Percentiles rank a stretch among this genome's conserved stretches.
These are phyloP conservation scores for Sternarchorhynchus goeldii DNA, from an alignment of 2,797 vertebrate species.

Conservation along the genomic window DNA sequence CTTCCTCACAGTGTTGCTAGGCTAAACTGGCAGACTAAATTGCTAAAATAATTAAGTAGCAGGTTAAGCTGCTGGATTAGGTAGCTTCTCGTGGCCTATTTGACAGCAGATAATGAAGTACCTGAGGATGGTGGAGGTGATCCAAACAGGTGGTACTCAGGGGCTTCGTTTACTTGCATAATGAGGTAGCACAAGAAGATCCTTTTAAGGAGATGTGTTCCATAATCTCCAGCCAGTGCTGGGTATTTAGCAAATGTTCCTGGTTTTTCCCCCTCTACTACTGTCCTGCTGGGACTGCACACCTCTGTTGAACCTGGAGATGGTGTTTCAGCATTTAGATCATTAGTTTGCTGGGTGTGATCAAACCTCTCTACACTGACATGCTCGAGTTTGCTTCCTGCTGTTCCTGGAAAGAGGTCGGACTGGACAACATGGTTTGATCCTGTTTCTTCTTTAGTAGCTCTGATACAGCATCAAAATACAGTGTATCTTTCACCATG, in stretches of 20 bases:
- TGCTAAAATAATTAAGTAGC: conserved; percentile 35
- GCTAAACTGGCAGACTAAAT: conserved; percentile 23
- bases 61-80: conserved; percentile 32
- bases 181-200: neutral
- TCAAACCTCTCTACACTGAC: conserved; percentile 5
- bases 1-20: conserved; percentile 20
- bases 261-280: neutral
- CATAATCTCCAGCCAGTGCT: neutral
- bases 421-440: conserved; percentile 7
- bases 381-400: conserved; percentile 38
- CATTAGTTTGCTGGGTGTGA: neutral
- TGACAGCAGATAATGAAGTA: conserved; percentile 19
- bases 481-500: neutral
- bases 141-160: neutral
- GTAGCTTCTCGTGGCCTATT: neutral
- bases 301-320: neutral
- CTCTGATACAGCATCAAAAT: neutral
- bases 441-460: conserved; percentile 3
- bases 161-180: neutral
- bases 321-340: conserved; percentile 14
- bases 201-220: conserved; percentile 5
- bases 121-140: neutral
- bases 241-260: neutral
- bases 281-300: neutral
- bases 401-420: conserved; percentile 40